A percentile compares a stretch with the other conserved stretches of the same genome.
These are phyloP conservation scores for Clarias magur DNA, from an alignment of 2,113 vertebrate species.

Conservation along the genomic window DNA sequence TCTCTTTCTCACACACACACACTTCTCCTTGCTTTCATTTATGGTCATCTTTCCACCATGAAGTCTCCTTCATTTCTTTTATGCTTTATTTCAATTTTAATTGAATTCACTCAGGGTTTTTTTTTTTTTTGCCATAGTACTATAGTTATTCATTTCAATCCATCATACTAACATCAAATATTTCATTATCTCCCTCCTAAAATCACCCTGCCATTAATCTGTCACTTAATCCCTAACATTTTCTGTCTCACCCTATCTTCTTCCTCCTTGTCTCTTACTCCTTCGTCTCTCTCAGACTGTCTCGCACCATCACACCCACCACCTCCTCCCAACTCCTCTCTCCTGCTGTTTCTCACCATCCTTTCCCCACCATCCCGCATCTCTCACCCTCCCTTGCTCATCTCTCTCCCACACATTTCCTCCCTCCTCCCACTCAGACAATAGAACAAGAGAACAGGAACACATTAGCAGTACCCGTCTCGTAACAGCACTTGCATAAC, in stretches of 20 bases:
- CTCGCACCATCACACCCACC: slow-evolving; percentile 12
- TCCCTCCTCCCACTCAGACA: slow-evolving; percentile 43
- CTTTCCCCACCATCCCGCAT: background rate
- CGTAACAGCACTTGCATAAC: slow-evolving; percentile 40
- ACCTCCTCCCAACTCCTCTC: background rate
- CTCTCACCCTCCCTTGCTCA: slow-evolving; percentile 33
- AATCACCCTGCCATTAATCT: background rate
- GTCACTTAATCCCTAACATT: background rate
- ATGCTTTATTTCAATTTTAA: background rate
- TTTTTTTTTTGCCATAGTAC: no score
- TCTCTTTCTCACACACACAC: slow-evolving; percentile 4
- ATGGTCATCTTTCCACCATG: slow-evolving; percentile 54
- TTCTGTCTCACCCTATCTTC: background rate
- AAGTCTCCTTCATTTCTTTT: background rate
- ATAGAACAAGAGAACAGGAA: slow-evolving; percentile 43
- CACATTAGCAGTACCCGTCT: slow-evolving; percentile 43
- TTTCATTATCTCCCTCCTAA: background rate
- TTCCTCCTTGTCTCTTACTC: background rate
- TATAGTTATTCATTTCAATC: background rate
- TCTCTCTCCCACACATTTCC: slow-evolving; percentile 43
- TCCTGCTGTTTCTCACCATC: slow-evolving; percentile 15
- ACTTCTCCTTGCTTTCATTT: slow-evolving; percentile 44
- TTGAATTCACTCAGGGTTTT: background rate
- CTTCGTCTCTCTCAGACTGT: background rate
- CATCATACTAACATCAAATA: background rate